phyloP scores from a whole-genome alignment of 2,888 invertebrate genomes.

The Steinernema carpocapsae region DNA sequence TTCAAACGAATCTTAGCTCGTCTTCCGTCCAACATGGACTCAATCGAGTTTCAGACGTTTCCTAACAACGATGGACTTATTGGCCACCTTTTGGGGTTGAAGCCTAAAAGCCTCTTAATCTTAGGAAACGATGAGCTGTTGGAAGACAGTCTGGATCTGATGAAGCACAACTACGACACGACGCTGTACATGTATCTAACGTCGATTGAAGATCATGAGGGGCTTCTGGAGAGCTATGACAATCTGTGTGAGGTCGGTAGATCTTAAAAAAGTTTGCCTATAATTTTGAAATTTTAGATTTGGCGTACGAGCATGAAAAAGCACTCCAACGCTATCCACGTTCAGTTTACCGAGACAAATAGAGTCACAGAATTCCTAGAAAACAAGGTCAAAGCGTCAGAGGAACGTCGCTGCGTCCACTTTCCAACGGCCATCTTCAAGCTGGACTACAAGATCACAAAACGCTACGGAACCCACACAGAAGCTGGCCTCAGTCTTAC shows the following conservation, averaged over 20 bases:
- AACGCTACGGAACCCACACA: neutral
- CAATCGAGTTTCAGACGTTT: conserved; percentile 19
- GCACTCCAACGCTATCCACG: conserved; percentile 1
- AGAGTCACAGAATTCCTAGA: neutral
- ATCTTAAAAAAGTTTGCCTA: neutral
- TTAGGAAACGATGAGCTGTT: neutral
- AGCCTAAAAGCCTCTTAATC: conserved; percentile 9
- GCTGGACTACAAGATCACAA: neutral
- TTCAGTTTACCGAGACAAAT: conserved; percentile 3
- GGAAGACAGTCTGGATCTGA: conserved; percentile 8
- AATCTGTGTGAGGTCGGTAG: neutral
- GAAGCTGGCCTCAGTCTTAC: conserved; percentile 16
- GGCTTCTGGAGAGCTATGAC: neutral
- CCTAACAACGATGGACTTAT: conserved; percentile 13
- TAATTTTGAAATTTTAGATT: neutral
- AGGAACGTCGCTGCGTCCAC: neutral
- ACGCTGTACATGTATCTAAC: neutral
- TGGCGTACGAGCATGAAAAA: neutral
- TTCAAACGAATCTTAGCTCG: conserved; percentile 1
- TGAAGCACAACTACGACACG: conserved; percentile 23
- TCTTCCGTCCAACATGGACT: conserved; percentile 5
- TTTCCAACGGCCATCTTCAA: neutral
- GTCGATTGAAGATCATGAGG: neutral
- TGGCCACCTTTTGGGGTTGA: neutral
- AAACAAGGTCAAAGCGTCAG: neutral